Evolutionary conservation across 1,140 invertebrate genomes (phyloP).

Genomic region (Drosophila seguyi): DNA sequence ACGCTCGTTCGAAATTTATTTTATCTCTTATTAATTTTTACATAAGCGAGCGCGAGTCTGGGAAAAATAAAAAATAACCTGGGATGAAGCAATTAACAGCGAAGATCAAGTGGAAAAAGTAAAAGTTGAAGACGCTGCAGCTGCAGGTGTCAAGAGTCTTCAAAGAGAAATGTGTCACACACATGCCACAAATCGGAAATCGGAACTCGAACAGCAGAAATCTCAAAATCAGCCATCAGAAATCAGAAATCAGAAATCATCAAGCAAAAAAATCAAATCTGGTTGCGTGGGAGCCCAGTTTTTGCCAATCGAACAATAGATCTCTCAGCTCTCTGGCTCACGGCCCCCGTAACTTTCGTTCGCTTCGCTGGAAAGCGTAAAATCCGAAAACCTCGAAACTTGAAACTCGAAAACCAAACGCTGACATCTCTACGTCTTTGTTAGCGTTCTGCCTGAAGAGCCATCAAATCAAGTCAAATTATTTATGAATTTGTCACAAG

Average conservation of each 20-base stretch:
- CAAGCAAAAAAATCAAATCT: background rate
- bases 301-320: constrained; percentile 52
- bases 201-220: constrained; percentile 3
- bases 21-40: constrained; percentile 76
- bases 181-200: background rate
- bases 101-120: constrained; percentile 43
- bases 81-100: constrained; percentile 54
- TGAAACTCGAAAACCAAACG: background rate
- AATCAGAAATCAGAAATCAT: background rate
- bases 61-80: constrained; percentile 50
- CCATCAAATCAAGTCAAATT: constrained; percentile 53
- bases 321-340: background rate
- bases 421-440: constrained; percentile 22
- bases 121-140: constrained; percentile 59
- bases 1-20: constrained; percentile 72
- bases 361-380: constrained; percentile 5
- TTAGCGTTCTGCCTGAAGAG: constrained; percentile 36
- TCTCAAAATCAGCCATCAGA: background rate
- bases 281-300: constrained; percentile 43
- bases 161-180: constrained; percentile 26
- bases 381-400: background rate
- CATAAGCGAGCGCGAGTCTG: constrained; percentile 60
- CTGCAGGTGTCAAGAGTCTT: constrained; percentile 37
- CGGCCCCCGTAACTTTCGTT: constrained; percentile 44
- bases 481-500: constrained; percentile 52